These are phyloP conservation scores for Oscheius sp. DNA, from an alignment of 2,888 invertebrate genomes.

Conservation along the genomic window DNA sequence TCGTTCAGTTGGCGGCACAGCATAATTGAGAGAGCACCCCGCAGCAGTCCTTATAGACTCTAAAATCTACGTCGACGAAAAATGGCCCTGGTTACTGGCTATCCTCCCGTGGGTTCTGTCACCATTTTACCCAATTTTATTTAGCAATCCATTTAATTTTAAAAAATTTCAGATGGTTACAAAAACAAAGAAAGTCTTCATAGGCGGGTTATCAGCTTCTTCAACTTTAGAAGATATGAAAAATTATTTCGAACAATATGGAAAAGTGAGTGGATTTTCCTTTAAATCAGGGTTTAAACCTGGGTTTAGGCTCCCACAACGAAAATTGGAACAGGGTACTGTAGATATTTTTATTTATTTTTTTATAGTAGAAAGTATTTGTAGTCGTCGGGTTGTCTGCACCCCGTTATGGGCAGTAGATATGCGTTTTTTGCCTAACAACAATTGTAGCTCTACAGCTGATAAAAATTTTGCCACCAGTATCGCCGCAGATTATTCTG, in stretches of 20 bases:
- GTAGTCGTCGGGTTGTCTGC: too few species aligned
- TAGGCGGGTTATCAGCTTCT: constrained; percentile 98
- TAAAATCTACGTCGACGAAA: background rate
- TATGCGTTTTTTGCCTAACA: background rate
- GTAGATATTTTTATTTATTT: background rate
- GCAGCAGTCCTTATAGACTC: background rate
- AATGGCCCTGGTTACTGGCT: constrained; percentile 37
- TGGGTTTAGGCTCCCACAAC: background rate
- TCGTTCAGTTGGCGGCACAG: constrained; percentile 11
- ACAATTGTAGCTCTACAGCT: background rate
- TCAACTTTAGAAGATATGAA: constrained; percentile 99
- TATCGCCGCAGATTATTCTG: too few species aligned
- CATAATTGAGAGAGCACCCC: constrained; percentile 23
- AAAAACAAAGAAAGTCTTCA: constrained; percentile 99
- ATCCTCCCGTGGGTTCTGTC: constrained; percentile 30
- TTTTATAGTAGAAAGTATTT: background rate
- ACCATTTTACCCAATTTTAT: background rate
- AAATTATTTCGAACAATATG: constrained; percentile 99
- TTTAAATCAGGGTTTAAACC: background rate
- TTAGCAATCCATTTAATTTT: background rate
- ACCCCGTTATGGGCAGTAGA: constrained; percentile 4
- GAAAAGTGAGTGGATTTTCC: constrained; percentile 91
- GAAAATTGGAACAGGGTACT: background rate
- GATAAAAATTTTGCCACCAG: background rate
- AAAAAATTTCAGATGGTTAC: constrained; percentile 90